Conservation (phyloP, 92 coral and sea anemone genomes). For the Paramuricea clavata region DNA sequence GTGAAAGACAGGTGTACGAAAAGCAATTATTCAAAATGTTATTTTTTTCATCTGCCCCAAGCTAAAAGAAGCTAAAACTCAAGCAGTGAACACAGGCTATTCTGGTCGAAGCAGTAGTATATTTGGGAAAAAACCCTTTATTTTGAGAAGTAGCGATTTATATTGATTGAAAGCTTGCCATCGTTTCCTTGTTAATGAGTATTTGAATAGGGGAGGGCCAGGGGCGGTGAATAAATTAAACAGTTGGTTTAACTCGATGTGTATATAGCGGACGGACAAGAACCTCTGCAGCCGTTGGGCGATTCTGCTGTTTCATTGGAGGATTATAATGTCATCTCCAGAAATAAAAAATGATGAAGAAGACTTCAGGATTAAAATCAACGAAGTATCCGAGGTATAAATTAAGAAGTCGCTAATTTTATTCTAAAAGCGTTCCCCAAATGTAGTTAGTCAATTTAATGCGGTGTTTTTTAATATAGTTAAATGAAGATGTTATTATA, state of each 20-base stretch:
- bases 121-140: neutral
- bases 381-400: neutral
- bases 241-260: constrained; percentile 1
- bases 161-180: neutral
- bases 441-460: too few species aligned
- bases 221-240: constrained; percentile 32
- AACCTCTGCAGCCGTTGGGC: neutral
- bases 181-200: neutral
- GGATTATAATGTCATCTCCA: neutral
- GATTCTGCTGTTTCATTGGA: neutral
- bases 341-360: neutral
- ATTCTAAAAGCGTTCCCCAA: too few species aligned
- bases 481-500: too few species aligned
- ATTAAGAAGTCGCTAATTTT: neutral
- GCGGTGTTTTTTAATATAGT: too few species aligned
- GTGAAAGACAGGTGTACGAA: neutral
- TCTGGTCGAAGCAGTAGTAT: neutral
- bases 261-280: neutral
- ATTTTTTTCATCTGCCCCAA: neutral
- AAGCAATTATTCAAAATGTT: neutral
- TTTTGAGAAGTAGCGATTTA: neutral
- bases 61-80: neutral
- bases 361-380: neutral
- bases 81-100: neutral
- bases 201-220: constrained; percentile 15